Conservation (phyloP, 2,888 invertebrate genomes). For the Actias luna region DNA sequence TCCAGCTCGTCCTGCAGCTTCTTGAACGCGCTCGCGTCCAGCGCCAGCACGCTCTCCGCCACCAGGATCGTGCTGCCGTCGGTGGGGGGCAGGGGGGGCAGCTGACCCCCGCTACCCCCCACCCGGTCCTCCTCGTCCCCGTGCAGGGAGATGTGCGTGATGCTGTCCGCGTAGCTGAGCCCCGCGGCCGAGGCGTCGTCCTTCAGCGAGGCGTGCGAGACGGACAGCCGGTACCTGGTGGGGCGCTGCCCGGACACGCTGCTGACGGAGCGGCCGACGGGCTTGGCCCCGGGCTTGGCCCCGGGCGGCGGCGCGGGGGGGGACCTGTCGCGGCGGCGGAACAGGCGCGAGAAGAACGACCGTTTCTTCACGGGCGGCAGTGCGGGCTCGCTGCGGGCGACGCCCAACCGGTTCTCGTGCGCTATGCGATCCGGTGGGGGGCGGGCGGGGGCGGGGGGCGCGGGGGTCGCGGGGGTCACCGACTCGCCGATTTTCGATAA, state of each 20-base stretch:
- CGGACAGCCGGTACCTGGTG: constrained; percentile 65
- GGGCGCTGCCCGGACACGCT: constrained; percentile 83
- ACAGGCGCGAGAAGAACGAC: constrained; percentile 73
- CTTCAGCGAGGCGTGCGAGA: constrained; percentile 69
- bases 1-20: constrained; percentile 83
- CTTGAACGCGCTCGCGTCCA: constrained; percentile 66
- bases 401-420: constrained; percentile 43
- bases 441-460: constrained; percentile 38
- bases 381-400: constrained; percentile 67
- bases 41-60: constrained; percentile 76
- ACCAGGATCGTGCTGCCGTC: constrained; percentile 82
- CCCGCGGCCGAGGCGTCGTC: constrained; percentile 66
- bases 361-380: constrained; percentile 73
- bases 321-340: constrained; percentile 69
- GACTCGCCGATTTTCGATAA: constrained; percentile 64
- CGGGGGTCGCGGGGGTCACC: constrained; percentile 49
- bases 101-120: constrained; percentile 51
- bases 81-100: constrained; percentile 68
- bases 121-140: constrained; percentile 65
- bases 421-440: constrained; percentile 11
- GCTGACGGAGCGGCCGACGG: constrained; percentile 82
- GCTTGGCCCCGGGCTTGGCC: constrained; percentile 61
- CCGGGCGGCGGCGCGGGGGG: constrained; percentile 76
- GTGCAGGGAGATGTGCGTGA: constrained; percentile 86
- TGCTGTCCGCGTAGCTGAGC: constrained; percentile 79